A percentile compares a stretch with the other conserved stretches of the same genome.
Evolutionary conservation across 2,113 vertebrate species (phyloP).

Genomic region (Eira barbara): DNA sequence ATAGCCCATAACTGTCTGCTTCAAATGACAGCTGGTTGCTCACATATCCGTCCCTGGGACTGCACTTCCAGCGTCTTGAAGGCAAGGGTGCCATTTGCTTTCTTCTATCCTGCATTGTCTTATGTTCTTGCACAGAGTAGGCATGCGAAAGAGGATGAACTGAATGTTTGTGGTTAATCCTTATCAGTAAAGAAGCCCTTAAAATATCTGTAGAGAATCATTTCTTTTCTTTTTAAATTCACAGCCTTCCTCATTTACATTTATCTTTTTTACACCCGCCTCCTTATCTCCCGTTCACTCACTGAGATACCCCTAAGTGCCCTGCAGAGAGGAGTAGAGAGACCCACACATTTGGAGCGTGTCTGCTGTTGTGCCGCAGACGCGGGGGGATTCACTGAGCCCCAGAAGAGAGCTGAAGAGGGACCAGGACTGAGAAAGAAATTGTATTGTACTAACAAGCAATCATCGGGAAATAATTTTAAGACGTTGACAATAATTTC

Average conservation of each 20-base stretch:
- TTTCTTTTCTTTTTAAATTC: not conserved
- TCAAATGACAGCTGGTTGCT: not conserved
- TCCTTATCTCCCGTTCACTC: not conserved
- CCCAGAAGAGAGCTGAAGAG: not conserved
- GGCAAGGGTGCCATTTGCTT: not conserved
- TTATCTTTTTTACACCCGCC: not conserved
- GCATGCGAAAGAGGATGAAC: not conserved
- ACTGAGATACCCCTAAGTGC: not conserved
- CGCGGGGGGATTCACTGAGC: not conserved
- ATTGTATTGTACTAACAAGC: slow-evolving; percentile 64
- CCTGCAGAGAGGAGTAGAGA: not conserved
- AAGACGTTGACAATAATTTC: slow-evolving; percentile 72
- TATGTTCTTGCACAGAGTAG: not conserved
- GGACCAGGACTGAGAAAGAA: slow-evolving; percentile 8
- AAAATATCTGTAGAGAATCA: not conserved
- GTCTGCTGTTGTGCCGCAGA: not conserved
- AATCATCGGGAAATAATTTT: slow-evolving; percentile 62
- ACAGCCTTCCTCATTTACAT: not conserved
- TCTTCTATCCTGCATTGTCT: not conserved
- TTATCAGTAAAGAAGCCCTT: not conserved
- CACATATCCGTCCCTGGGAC: not conserved
- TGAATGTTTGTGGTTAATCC: not conserved
- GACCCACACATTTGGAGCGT: not conserved
- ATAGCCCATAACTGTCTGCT: not conserved
- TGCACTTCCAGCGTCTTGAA: not conserved